Percentiles rank a stretch among this genome's conserved stretches.
Conservation (phyloP, 2,113 vertebrate genomes). For the Scophthalmus maximus region DNA sequence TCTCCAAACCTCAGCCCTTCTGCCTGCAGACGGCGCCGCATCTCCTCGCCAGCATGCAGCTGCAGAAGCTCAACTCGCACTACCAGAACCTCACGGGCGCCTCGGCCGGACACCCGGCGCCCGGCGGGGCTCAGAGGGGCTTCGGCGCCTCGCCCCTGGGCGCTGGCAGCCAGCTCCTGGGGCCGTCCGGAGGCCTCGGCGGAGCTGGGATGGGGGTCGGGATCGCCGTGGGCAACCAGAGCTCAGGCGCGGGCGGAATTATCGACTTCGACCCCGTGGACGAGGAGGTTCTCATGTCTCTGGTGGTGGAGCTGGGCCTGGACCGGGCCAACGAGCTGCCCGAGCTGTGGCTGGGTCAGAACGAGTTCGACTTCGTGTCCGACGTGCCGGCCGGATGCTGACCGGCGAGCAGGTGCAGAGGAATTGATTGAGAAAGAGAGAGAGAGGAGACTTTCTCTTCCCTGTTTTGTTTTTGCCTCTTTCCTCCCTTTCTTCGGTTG, state of each 20-base stretch:
- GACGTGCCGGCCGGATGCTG: slow-evolving; percentile 84
- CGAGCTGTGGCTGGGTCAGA: slow-evolving; percentile 90
- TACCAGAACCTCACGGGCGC: slow-evolving; percentile 78
- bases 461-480: slow-evolving; percentile 34
- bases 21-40: slow-evolving; percentile 79
- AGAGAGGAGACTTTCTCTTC: slow-evolving; percentile 27
- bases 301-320: slow-evolving; percentile 89
- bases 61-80: slow-evolving; percentile 89
- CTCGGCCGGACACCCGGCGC: slow-evolving; percentile 10
- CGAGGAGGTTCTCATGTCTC: slow-evolving; percentile 86
- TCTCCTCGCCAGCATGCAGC: slow-evolving; percentile 86
- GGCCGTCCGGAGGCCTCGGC: slow-evolving; percentile 45
- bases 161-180: slow-evolving; percentile 58
- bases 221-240: slow-evolving; percentile 55
- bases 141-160: slow-evolving; percentile 41
- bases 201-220: slow-evolving; percentile 51
- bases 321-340: slow-evolving; percentile 87
- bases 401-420: slow-evolving; percentile 32
- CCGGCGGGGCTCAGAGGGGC: slow-evolving; percentile 62
- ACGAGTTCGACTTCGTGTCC: slow-evolving; percentile 87
- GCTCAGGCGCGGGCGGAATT: slow-evolving; percentile 61
- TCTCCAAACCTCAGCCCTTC: slow-evolving; percentile 81
- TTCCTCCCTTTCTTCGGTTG: slow-evolving; percentile 33
- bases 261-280: slow-evolving; percentile 86
- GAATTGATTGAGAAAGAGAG: no score